These are phyloP conservation scores for Henricia sp. DNA, from an alignment of 53 echinoderm and acorn worm genomes.

Conservation along the genomic window DNA sequence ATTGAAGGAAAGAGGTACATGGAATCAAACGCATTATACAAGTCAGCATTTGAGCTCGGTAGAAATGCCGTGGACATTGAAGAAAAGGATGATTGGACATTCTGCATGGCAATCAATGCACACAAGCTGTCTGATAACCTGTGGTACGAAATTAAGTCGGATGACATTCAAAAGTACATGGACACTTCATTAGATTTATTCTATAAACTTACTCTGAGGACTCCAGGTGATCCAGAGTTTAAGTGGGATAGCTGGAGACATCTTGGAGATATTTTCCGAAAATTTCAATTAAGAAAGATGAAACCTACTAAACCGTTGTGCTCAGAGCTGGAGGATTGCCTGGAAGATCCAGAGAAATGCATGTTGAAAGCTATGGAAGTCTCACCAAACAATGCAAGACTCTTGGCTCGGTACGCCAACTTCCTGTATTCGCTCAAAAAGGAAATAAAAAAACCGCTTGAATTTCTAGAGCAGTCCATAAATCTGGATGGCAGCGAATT, in stretches of 20 bases:
- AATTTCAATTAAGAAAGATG: neutral
- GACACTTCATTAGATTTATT: neutral
- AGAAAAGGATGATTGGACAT: conserved; percentile 50
- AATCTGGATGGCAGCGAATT: conserved; percentile 25
- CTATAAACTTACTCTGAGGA: conserved; percentile 31
- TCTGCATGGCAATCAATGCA: conserved; percentile 3
- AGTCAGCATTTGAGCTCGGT: conserved; percentile 19
- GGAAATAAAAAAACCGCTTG: conserved; percentile 29
- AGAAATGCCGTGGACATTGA: neutral
- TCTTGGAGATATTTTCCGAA: conserved; percentile 32
- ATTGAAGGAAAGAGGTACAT: conserved; percentile 24
- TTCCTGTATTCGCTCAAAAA: conserved; percentile 33
- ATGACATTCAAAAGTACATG: neutral
- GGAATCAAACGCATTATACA: conserved; percentile 36
- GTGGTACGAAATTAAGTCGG: conserved; percentile 17
- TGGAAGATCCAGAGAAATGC: conserved; percentile 40
- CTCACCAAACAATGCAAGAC: conserved; percentile 33
- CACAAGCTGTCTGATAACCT: conserved; percentile 33
- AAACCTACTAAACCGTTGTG: neutral
- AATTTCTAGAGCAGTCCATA: conserved; percentile 41
- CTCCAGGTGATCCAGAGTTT: conserved; percentile 19
- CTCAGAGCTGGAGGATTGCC: neutral
- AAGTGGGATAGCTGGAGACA: conserved; percentile 50
- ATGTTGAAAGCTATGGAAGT: conserved; percentile 38
- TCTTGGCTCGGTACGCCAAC: conserved; percentile 29